Conservation (phyloP, 2,888 invertebrate species). For the Conops quadrifasciatus region DNA sequence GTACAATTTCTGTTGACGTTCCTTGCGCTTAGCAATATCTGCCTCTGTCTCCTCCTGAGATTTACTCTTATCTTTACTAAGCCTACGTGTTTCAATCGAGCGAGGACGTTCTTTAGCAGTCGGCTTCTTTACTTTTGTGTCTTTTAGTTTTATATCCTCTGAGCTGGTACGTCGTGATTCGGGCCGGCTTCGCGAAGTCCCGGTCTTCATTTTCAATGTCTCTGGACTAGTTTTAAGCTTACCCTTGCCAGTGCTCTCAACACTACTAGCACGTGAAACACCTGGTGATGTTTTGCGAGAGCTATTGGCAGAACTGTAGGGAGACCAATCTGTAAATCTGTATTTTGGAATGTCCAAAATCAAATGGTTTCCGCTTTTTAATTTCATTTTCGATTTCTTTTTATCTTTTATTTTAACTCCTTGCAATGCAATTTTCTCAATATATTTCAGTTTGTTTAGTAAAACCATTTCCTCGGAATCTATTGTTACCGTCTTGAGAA, state of each 20-base stretch:
- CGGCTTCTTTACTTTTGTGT: constrained; percentile 65
- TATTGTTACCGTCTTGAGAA: constrained; percentile 66
- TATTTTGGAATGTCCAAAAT: constrained; percentile 65
- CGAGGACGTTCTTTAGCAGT: constrained; percentile 74
- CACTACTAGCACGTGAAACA: constrained; percentile 64
- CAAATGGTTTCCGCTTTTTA: constrained; percentile 63
- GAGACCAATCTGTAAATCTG: constrained; percentile 63
- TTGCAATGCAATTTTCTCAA: constrained; percentile 64
- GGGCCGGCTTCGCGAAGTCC: constrained; percentile 54
- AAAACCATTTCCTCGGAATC: constrained; percentile 70
- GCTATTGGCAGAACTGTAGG: constrained; percentile 64
- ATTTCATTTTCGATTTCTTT: constrained; percentile 63
- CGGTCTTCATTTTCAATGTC: constrained; percentile 51
- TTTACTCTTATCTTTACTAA: constrained; percentile 71
- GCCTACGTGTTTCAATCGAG: constrained; percentile 69
- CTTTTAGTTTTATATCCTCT: constrained; percentile 54
- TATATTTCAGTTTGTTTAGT: constrained; percentile 67
- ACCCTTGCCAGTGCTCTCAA: constrained; percentile 62
- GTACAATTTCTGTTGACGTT: constrained; percentile 78
- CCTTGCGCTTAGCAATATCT: constrained; percentile 75
- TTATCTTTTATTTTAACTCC: constrained; percentile 65
- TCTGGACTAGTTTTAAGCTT: constrained; percentile 54
- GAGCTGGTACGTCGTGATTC: constrained; percentile 69
- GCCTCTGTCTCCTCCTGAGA: constrained; percentile 79
- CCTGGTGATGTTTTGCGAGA: constrained; percentile 64